Evolutionary conservation across 1,140 invertebrate species (phyloP), one percentile per base, ranked within the genome.

Genomic region (Tenebrio molitor): DNA sequence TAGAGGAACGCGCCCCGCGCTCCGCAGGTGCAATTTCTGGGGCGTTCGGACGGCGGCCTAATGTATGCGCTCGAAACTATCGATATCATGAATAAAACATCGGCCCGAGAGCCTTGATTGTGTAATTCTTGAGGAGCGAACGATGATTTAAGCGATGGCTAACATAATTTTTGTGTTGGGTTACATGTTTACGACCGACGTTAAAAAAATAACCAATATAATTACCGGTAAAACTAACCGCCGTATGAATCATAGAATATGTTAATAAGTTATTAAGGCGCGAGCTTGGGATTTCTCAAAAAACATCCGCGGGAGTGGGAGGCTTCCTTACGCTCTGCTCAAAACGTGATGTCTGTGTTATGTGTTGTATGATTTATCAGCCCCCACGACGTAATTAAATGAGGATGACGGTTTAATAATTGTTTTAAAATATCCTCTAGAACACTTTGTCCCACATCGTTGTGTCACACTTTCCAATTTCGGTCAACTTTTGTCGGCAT

Each of bases 141-240:
- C 21, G 50, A 29, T 58, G 50, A 58, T 58, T 58, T 58, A 58
- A 58, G 23, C 23, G 50, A 58, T 58, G 41, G 41, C 34, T 69
- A 50, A 69, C 66, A 69, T 69, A 41, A 69, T 69, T 50, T 69
- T 69, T 44, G 66, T 69, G 66, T 69, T 44, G 66, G 41, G 19
- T 69, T 50, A 44, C 66, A 69, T 36, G 17, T 69, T 69, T 69
- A 69, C 66, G 66, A 69, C 34, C 36, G 42, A 3, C 23, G 33
- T 42, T 62, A 42, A 63, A 70, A 70, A 62, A 58, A 58, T 41
- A 67, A 41, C 46, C 63, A 70, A 70, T 70, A 62, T 62, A 70
- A 70, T 70, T 70, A 62, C 7, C 39, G 53, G 68, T 63, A 53
- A 62, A 65, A 41, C 63, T 39, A 42, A 66, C 34, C 36, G 15